Percentiles rank a stretch among this genome's conserved stretches.
These are phyloP conservation scores for Heliconius ethilla DNA, from an alignment of 2,888 invertebrate species.

Conservation along the genomic window DNA sequence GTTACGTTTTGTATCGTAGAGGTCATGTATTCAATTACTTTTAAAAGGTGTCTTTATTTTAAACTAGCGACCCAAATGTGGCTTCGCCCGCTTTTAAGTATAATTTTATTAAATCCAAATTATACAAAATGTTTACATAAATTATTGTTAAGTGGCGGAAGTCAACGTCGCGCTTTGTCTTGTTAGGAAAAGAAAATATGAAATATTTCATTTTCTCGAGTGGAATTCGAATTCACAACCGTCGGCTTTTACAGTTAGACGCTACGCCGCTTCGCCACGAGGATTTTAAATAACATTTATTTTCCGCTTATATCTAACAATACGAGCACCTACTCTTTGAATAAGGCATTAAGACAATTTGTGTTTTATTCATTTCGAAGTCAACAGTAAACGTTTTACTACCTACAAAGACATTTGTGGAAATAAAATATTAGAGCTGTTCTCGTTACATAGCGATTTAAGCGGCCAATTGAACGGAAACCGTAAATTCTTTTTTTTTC, in stretches of 20 bases:
- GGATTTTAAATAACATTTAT: background rate
- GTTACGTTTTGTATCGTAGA: background rate
- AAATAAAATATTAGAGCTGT: constrained; percentile 46
- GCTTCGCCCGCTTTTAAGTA: too few relatives aligned
- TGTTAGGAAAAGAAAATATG: background rate
- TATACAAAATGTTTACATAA: too few relatives aligned
- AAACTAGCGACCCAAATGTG: too few relatives aligned
- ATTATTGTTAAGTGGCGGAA: too few relatives aligned
- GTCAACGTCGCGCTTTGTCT: background rate
- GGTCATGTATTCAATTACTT: too few relatives aligned
- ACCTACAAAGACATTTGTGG: constrained; percentile 41
- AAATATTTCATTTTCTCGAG: too few relatives aligned
- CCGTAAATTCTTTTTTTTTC: constrained; percentile 36
- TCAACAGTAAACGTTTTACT: constrained; percentile 28
- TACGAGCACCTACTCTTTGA: background rate
- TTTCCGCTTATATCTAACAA: background rate
- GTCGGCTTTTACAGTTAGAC: background rate
- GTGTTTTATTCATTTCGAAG: constrained; percentile 20
- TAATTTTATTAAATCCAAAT: too few relatives aligned
- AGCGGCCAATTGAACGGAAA: constrained; percentile 46
- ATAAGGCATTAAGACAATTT: background rate
- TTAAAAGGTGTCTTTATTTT: too few relatives aligned
- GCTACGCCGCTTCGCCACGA: background rate
- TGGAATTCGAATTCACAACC: background rate
- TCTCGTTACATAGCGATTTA: constrained; percentile 44